Base-by-base conservation (phyloP, 2,113 vertebrate species). In the Catharus bicknelli region DNA sequence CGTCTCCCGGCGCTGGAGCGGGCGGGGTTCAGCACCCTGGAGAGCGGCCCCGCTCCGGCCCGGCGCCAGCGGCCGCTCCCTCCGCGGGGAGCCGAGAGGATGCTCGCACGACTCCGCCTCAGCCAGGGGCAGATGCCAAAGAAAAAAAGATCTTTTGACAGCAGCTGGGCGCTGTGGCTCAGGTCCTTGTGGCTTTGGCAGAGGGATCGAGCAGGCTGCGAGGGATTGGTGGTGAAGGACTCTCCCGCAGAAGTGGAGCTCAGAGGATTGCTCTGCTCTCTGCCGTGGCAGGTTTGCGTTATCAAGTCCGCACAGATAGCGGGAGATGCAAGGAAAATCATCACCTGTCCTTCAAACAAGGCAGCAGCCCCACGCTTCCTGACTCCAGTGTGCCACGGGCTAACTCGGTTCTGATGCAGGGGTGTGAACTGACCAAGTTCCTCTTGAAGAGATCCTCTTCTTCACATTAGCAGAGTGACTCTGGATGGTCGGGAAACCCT, bases 1-100 rank as follows among this genome's bases (percentile, higher is more conserved):
- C 32, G 2, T 0, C 13, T 11, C 5, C 20, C 9, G 34, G 27
- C 29, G 43, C 15, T 1, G 47, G 23, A 23, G 34, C 26, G 16
- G 32, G 57, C 9, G 26, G 9, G 10, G 13, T 58, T 94, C 93
- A 97, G 97, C 62, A 97, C 97, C 95, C 45, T 29, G 97, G 97
- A 97, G 88, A 98, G 97, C 88, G 38, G 34, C 51, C 9, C 30
- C n/a, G 10, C 51, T 5, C 36, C 45, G 1, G 51, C 15, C 32
- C 25, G 1, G 36, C 8, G 27, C 25, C 50, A 2, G 29, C n/a
- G 57, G 47, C 57, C 53, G 68, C 77, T 36, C 27, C 62, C 12
- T 1, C 64, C 1, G 64, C 40, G 2, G n/a, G 29, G 3, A 16
- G 0, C 3, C 0, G 34, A 10, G 38, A 13, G 50, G 45, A 1